phyloP scores from a whole-genome alignment of 2,888 invertebrate genomes.

The Pachydiplax longipennis region DNA sequence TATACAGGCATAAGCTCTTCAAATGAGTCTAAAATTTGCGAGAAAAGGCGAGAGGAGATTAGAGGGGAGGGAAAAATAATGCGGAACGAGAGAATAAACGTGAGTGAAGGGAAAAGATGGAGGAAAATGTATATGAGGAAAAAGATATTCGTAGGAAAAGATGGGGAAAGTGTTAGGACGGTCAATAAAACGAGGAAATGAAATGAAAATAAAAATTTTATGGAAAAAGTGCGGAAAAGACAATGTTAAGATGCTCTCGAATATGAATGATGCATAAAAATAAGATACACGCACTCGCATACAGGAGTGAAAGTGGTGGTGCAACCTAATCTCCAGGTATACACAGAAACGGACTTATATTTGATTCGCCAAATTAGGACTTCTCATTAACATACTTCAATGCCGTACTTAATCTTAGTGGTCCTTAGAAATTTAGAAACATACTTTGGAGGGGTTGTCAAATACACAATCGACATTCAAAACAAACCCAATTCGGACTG shows the following conservation, averaged over 20 bases:
- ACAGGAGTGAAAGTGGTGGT: no score
- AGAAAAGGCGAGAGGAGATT: background rate
- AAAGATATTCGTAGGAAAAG: background rate
- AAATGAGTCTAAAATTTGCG: background rate
- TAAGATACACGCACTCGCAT: no score
- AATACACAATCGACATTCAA: no score
- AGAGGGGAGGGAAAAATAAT: background rate
- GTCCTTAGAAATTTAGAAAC: no score
- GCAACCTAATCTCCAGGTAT: no score
- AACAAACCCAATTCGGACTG: no score
- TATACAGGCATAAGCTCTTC: background rate
- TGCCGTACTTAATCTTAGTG: no score
- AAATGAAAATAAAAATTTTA: background rate
- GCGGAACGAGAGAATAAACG: background rate
- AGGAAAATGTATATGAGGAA: background rate
- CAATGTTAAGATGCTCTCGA: background rate
- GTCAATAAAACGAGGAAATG: background rate
- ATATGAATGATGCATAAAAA: no score
- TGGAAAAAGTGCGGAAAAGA: background rate
- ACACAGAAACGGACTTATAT: no score
- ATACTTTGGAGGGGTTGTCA: no score
- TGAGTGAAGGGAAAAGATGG: background rate
- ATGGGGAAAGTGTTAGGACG: background rate
- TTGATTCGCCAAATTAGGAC: no score
- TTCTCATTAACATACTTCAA: no score